A percentile compares a stretch with the other conserved stretches of the same genome.
phyloP scores from a whole-genome alignment of 2,797 vertebrate genomes.

The Carduelis carduelis region DNA sequence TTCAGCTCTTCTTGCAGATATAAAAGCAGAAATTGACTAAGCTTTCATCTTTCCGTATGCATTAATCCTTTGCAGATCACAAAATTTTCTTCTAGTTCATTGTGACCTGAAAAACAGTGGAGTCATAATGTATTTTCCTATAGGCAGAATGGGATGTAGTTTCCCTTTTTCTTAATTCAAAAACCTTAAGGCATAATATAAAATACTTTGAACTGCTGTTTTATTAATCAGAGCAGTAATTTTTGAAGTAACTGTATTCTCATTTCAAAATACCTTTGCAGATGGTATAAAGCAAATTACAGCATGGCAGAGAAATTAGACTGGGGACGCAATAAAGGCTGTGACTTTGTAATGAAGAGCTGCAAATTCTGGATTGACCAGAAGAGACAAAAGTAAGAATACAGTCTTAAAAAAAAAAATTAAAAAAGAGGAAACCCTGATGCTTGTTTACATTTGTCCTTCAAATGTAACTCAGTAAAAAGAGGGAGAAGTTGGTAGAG shows the following conservation, averaged over 20 bases:
- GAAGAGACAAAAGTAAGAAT: constrained; percentile 83
- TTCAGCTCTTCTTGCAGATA: neutral
- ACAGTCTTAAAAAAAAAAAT: neutral
- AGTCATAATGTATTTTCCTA: neutral
- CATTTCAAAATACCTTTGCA: constrained; percentile 61
- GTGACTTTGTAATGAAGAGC: constrained; percentile 95
- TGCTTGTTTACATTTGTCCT: neutral
- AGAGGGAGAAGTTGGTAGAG: neutral
- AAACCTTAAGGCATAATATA: neutral
- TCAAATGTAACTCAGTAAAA: neutral
- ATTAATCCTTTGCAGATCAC: neutral
- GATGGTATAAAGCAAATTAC: constrained; percentile 97
- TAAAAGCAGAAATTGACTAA: neutral
- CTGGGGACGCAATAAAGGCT: constrained; percentile 92
- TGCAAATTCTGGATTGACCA: constrained; percentile 96
- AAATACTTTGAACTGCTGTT: neutral
- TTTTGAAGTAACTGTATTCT: neutral
- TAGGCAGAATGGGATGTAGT: neutral
- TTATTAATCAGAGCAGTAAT: neutral
- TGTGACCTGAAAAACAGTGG: neutral
- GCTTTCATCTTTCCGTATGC: neutral
- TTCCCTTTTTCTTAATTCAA: neutral
- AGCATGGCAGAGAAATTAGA: constrained; percentile 93
- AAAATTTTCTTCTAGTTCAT: neutral
- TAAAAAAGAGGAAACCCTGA: neutral